Evolutionary conservation across 2,888 invertebrate genomes (phyloP).

Genomic region (Amphipyra berbera): DNA sequence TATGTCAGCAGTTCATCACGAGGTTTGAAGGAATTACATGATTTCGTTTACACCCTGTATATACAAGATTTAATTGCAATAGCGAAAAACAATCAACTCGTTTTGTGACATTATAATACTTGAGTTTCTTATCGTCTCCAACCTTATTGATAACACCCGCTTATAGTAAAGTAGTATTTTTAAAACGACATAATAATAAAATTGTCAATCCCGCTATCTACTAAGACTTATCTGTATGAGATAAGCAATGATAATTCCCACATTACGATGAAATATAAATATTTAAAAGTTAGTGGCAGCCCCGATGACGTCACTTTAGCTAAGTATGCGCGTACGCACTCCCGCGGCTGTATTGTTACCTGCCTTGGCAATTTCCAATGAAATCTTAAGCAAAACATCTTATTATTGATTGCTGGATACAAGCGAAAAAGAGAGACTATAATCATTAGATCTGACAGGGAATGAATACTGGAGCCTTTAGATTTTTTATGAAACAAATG

Average conservation of each 20-base stretch:
- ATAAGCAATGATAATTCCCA: conserved; percentile 12
- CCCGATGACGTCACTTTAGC: conserved; percentile 12
- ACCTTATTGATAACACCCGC: not conserved
- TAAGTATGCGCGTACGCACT: conserved; percentile 35
- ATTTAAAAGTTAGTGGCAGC: conserved; percentile 10
- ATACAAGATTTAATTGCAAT: too few species aligned
- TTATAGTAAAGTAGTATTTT: not conserved
- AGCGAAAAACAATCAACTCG: too few species aligned
- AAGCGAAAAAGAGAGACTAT: conserved; percentile 1
- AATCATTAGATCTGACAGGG: too few species aligned
- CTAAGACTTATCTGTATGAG: not conserved
- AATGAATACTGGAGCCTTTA: too few species aligned
- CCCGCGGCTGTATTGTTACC: conserved; percentile 11
- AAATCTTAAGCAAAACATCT: conserved; percentile 46
- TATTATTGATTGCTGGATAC: conserved; percentile 10
- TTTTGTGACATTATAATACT: too few species aligned
- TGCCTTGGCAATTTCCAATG: conserved; percentile 33
- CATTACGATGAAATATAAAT: conserved; percentile 7
- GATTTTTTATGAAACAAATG: too few species aligned
- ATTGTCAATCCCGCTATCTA: conserved; percentile 9
- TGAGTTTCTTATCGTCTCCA: too few species aligned
- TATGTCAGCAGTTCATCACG: too few species aligned
- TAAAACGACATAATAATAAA: conserved; percentile 3
- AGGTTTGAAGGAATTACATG: too few species aligned
- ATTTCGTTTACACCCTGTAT: too few species aligned